Percentiles rank a stretch among this genome's conserved stretches.
Conservation (phyloP, 1,140 invertebrate genomes). For the Drosophila sp. region DNA sequence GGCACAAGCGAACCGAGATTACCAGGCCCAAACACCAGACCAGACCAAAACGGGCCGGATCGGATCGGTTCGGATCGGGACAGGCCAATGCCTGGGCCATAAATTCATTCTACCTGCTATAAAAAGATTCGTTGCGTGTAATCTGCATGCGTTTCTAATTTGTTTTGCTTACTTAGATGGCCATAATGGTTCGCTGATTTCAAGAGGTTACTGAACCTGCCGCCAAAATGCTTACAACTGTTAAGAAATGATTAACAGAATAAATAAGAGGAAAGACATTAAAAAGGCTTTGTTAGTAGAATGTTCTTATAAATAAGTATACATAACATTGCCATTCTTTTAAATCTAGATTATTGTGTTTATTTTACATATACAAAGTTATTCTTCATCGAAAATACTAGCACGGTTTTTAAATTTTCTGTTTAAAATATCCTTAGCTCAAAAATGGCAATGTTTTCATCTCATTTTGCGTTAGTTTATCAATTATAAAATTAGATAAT, state of each 20-base stretch:
- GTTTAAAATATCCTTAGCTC: no score
- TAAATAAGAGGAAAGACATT: not conserved
- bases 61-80: constrained; percentile 27
- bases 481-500: no score
- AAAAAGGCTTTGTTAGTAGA: not conserved
- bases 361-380: not conserved
- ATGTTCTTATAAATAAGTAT: not conserved
- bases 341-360: not conserved
- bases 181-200: constrained; percentile 36
- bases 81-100: constrained; percentile 32
- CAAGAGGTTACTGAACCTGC: constrained; percentile 37
- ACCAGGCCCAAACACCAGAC: constrained; percentile 17
- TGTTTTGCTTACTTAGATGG: constrained; percentile 31
- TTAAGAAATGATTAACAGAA: constrained; percentile 9
- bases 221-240: not conserved
- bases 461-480: no score
- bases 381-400: no score
- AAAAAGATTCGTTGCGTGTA: constrained; percentile 32
- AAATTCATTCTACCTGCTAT: constrained; percentile 26
- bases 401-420: no score
- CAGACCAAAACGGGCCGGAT: not conserved
- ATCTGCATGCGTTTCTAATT: constrained; percentile 48
- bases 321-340: not conserved
- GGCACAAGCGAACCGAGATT: constrained; percentile 53
- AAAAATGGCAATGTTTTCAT: no score